Base-by-base conservation (phyloP, 2,113 vertebrate genomes). In the Rhynchopsitta pachyrhyncha region DNA sequence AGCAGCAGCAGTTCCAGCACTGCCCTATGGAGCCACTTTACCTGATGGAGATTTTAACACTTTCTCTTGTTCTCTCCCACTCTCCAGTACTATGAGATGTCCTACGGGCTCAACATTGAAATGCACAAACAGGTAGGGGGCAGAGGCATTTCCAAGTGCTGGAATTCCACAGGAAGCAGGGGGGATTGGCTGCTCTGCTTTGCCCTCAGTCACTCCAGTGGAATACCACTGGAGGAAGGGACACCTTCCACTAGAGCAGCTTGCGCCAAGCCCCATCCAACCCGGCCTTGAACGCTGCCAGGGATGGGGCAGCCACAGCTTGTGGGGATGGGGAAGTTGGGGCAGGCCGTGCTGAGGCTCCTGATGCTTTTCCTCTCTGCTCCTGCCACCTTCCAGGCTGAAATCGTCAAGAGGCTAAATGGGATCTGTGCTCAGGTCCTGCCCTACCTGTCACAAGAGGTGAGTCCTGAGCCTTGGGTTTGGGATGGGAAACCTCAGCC, bases 361-460 rank as follows among this genome's bases (percentile, higher is more conserved):
- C 76, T 94, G 69, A 84, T 53, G 39, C n/a, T 16, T 71, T 62
- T 82, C 28, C 60, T 84, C 57, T 89, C 55, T 1, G 0, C 69
- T 80, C 74, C 68, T 70, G n/a, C 41, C 75, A 49, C 69, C 7
- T 97, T 94, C 31, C 86, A 99, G 99, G 99, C 99, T 37, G 99
- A 99, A 97, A 99, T 99, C 10, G 99, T 99, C 92, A 99, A 99
- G 98, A 98, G 99, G 97, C 97, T 99, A 97, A 99, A 99, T 8
- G 99, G 99, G 46, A 99, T 99, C 92, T 99, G 99, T 83, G 99
- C 99, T 31, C 99, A 99, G 97, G 99, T 99, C 93, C 98, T 99
- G 91, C 99, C 99, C 63, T 99, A 99, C 97, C 98, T 99, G 96
- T 99, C 99, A 15, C 99, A 99, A 97, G 99, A 99, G 99, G 99